Percentiles rank a stretch among this genome's conserved stretches.
Evolutionary conservation across 2,797 vertebrate genomes (phyloP).

Genomic region (Oceanodroma leucorhoa): DNA sequence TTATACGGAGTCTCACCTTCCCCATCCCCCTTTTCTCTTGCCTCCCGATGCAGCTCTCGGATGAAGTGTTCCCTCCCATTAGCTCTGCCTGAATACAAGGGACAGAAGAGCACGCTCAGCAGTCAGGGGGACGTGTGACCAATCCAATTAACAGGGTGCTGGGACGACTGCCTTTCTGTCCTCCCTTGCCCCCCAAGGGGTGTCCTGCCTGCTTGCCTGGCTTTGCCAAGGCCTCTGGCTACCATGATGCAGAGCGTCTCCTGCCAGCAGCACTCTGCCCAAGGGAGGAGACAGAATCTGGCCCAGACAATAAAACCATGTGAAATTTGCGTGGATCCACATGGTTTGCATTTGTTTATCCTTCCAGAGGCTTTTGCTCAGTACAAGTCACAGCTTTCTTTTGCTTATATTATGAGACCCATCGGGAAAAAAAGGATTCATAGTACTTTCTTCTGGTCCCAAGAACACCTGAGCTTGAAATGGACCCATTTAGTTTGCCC

Average conservation of each 20-base stretch:
- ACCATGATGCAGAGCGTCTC: background rate
- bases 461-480: background rate
- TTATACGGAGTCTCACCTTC: background rate
- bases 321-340: background rate
- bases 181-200: background rate
- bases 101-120: background rate
- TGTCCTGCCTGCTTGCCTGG: background rate
- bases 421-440: background rate
- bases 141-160: background rate
- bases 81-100: background rate
- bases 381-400: background rate
- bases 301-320: background rate
- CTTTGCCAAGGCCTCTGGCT: background rate
- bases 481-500: background rate
- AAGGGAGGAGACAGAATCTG: background rate
- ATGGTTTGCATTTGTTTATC: background rate
- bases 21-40: background rate
- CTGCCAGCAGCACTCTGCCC: background rate
- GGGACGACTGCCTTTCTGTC: background rate
- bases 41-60: background rate
- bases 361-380: background rate
- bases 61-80: background rate
- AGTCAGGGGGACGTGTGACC: background rate
- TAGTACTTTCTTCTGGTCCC: background rate
- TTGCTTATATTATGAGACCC: background rate